Evolutionary conservation across 2,888 invertebrate species (phyloP), one percentile per base, ranked within the genome.

Genomic region (Nemurella pictetii): DNA sequence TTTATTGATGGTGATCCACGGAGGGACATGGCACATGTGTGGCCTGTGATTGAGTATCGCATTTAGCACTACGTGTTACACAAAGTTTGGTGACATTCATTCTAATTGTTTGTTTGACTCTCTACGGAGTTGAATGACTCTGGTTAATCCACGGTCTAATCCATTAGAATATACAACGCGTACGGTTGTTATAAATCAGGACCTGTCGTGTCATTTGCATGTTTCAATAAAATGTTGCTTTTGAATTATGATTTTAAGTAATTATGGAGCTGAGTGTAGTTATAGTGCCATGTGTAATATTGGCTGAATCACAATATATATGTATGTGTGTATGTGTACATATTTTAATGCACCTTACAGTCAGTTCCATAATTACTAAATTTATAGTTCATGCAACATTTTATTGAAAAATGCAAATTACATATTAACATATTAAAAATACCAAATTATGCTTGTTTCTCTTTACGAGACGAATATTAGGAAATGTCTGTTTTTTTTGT

Each of bases 141-240:
- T 29, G 55, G 55, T 55, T 82, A 55, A 55, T n/a, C n/a, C n/a
- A n/a, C n/a, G n/a, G 25, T 55, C 27, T 82, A 82, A 82, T n/a
- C 82, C 82, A 55, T 82, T 82, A 82, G n/a, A 82, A 55, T 55
- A 55, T 20, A 12, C 55, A 55, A 55, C 9, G 55, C 55, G 55
- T 55, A 55, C 20, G 55, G 55, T 20, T 15, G 55, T 55, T 55
- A 55, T 55, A 55, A 55, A 55, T 55, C 55, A 55, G 9, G 55
- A 12, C 5, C 20, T 55, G 55, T 55, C 55, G 20, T 55, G 55
- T 55, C 2, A 55, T 20, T 55, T 55, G 55, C 55, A 55, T 55
- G 55, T 20, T 55, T 15, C 9, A 55, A 55, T 12, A 55, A 55
- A 2, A 20, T 12, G 55, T 55, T 55, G 20, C 55, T 12, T 20